phyloP scores from a whole-genome alignment of 2,888 invertebrate species.

The Tachystola acroxantha region DNA sequence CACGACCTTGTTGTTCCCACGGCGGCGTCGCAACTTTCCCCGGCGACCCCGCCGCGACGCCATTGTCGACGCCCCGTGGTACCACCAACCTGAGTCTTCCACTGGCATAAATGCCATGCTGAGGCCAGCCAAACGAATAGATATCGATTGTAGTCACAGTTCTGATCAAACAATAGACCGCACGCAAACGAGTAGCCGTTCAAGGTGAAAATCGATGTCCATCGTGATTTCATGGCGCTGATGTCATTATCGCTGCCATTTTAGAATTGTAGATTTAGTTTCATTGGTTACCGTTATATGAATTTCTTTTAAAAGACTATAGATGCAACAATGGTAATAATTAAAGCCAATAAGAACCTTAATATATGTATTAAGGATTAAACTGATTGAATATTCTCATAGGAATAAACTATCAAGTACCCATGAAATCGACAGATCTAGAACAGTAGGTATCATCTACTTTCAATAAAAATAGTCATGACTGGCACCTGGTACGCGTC shows the following conservation, averaged over 20 bases:
- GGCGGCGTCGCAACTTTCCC: slow-evolving; percentile 21
- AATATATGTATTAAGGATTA: too few relatives aligned
- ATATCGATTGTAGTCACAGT: slow-evolving; percentile 35
- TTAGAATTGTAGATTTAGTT: neutral
- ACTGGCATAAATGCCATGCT: slow-evolving; percentile 28
- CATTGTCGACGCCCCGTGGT: slow-evolving; percentile 7
- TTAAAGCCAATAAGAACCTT: too few relatives aligned
- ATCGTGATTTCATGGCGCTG: slow-evolving; percentile 52
- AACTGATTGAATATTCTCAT: too few relatives aligned
- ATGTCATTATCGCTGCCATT: slow-evolving; percentile 23
- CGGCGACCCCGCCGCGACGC: slow-evolving; percentile 13
- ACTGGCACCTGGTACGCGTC: too few relatives aligned
- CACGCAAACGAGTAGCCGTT: slow-evolving; percentile 49
- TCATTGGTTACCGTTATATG: slow-evolving; percentile 7
- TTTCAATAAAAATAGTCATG: too few relatives aligned
- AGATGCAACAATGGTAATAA: too few relatives aligned
- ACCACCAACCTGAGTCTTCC: neutral
- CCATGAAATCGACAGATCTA: too few relatives aligned
- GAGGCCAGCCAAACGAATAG: slow-evolving; percentile 34
- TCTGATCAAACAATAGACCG: slow-evolving; percentile 43
- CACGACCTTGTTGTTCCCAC: slow-evolving; percentile 41
- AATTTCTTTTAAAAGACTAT: too few relatives aligned
- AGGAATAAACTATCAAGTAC: too few relatives aligned
- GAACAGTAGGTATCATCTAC: too few relatives aligned
- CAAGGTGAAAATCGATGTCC: slow-evolving; percentile 63